Percentiles rank a stretch among this genome's conserved stretches.
Conservation (phyloP, 1,140 invertebrate genomes). For the Drosophila subobscura region DNA sequence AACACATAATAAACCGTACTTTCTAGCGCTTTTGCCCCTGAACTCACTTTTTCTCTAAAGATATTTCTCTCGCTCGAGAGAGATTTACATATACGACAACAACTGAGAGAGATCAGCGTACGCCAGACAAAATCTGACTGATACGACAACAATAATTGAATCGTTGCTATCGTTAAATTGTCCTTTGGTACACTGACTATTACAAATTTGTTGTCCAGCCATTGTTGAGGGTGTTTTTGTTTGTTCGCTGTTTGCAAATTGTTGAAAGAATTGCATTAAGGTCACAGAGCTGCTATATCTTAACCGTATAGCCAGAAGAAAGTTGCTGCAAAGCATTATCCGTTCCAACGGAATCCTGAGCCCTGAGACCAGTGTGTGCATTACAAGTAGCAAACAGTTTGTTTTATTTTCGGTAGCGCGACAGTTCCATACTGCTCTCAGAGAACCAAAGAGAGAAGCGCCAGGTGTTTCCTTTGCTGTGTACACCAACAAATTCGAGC, state of each 20-base stretch:
- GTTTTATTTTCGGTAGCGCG: slow-evolving; percentile 82
- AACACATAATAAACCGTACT: slow-evolving; percentile 76
- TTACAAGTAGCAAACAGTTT: slow-evolving; percentile 82
- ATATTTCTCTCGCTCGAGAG: slow-evolving; percentile 25
- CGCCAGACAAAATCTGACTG: slow-evolving; percentile 54
- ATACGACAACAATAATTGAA: slow-evolving; percentile 32
- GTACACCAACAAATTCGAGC: slow-evolving; percentile 53
- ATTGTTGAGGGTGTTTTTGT: slow-evolving; percentile 75
- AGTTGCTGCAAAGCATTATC: slow-evolving; percentile 5
- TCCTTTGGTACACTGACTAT: slow-evolving; percentile 50
- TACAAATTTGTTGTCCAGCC: slow-evolving; percentile 36
- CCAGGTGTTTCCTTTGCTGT: slow-evolving; percentile 48
- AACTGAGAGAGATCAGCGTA: slow-evolving; percentile 55
- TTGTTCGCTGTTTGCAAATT: slow-evolving; percentile 83
- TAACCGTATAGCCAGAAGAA: slow-evolving; percentile 21
- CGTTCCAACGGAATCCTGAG: slow-evolving; percentile 30
- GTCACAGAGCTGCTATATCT: slow-evolving; percentile 46
- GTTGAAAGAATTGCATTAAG: slow-evolving; percentile 83
- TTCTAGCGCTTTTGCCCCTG: slow-evolving; percentile 50
- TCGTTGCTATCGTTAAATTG: slow-evolving; percentile 34
- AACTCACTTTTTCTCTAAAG: slow-evolving; percentile 35
- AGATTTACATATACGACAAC: slow-evolving; percentile 30
- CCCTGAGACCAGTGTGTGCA: slow-evolving; percentile 76
- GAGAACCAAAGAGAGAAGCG: slow-evolving; percentile 42
- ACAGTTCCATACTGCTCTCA: slow-evolving; percentile 4